These are phyloP conservation scores for Alligator sinensis DNA, from an alignment of 2,113 vertebrate genomes.

Conservation along the genomic window DNA sequence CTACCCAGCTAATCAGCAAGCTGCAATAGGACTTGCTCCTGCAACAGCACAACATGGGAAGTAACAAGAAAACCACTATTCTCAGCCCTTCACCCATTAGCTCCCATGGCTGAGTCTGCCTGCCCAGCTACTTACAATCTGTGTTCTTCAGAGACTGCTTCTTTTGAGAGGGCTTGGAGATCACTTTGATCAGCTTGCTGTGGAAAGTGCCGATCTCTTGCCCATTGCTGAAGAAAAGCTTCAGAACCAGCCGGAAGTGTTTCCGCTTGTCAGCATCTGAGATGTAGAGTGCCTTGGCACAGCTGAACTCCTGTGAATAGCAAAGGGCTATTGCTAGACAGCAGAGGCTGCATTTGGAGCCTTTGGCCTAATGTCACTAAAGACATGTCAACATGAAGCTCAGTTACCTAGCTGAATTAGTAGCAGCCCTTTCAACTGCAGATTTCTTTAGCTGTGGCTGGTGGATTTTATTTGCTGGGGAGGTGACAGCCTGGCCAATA, in stretches of 20 bases:
- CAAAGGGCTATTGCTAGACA: background rate
- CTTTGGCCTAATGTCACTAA: background rate
- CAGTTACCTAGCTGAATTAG: background rate
- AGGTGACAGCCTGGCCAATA: background rate
- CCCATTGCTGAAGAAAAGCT: constrained; percentile 87
- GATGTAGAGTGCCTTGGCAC: constrained; percentile 94
- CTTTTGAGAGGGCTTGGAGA: constrained; percentile 98
- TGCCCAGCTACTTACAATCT: constrained; percentile 83
- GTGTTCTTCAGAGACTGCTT: constrained; percentile 98
- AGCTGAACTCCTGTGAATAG: constrained; percentile 85
- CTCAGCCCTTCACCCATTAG: background rate
- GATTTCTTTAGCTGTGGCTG: background rate
- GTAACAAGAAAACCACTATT: background rate
- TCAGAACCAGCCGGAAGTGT: constrained; percentile 91
- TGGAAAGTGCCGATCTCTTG: constrained; percentile 93
- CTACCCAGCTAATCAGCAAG: background rate
- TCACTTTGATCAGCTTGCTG: constrained; percentile 95
- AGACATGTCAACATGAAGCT: background rate
- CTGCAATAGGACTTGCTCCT: background rate
- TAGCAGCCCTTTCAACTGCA: background rate
- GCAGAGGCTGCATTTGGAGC: background rate
- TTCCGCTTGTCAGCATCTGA: constrained; percentile 95
- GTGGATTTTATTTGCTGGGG: background rate
- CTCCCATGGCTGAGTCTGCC: background rate
- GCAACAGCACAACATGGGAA: background rate